These are phyloP conservation scores for Sarotherodon lohbergeri DNA, from an alignment of 2,113 vertebrate species.

Conservation along the genomic window DNA sequence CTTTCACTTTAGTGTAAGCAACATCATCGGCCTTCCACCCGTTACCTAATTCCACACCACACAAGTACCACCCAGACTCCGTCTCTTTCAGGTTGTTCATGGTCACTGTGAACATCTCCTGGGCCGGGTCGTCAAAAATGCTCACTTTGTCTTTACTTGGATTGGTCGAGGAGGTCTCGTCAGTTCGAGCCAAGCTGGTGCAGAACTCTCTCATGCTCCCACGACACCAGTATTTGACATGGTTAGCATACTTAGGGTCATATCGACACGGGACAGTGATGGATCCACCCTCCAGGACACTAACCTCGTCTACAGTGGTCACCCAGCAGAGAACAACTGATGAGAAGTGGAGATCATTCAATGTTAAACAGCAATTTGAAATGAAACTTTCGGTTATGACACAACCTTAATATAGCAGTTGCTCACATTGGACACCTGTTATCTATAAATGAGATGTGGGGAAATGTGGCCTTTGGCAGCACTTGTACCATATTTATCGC, in stretches of 20 bases:
- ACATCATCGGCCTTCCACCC: conserved; percentile 51
- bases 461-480: neutral
- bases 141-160: conserved; percentile 17
- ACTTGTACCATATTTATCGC: neutral
- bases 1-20: conserved; percentile 50
- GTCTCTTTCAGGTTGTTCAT: conserved; percentile 55
- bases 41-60: conserved; percentile 62
- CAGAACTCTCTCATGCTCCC: conserved; percentile 66
- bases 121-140: conserved; percentile 59
- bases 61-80: conserved; percentile 70
- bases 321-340: conserved; percentile 47
- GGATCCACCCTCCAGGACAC: conserved; percentile 58
- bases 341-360: neutral
- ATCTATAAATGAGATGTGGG: neutral
- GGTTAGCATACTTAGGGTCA: conserved; percentile 53
- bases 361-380: neutral
- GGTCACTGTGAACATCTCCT: conserved; percentile 66
- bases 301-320: conserved; percentile 12
- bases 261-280: conserved; percentile 66
- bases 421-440: neutral
- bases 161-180: neutral
- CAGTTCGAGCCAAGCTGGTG: conserved; percentile 57
- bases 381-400: neutral
- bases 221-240: conserved; percentile 74
- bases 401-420: neutral